Evolutionary conservation across 2,888 invertebrate genomes (phyloP).

Genomic region (Plagodis pulveraria): DNA sequence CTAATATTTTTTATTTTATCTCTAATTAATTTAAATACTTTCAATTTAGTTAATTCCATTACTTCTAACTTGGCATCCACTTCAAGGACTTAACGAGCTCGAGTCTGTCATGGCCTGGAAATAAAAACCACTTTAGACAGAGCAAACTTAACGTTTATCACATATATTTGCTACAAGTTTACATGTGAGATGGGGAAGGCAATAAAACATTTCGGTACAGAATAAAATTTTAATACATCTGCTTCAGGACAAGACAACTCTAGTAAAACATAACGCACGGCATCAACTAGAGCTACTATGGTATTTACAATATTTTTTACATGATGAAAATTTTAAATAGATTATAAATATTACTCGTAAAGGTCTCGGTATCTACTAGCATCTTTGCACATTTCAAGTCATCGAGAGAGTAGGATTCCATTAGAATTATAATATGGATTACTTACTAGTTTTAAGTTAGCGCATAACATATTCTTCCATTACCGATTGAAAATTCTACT

Average conservation of each 20-base stretch:
- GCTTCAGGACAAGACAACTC: slow-evolving; percentile 72
- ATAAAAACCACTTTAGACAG: slow-evolving; percentile 65
- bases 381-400: slow-evolving; percentile 5
- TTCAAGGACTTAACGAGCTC: slow-evolving; percentile 64
- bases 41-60: slow-evolving; percentile 70
- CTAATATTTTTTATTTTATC: slow-evolving; percentile 76
- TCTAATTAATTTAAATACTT: slow-evolving; percentile 82
- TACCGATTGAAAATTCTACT: neutral
- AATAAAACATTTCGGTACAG: slow-evolving; percentile 68
- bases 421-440: no score
- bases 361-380: slow-evolving; percentile 8
- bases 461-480: neutral
- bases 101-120: slow-evolving; percentile 73
- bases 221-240: slow-evolving; percentile 76
- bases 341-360: slow-evolving; percentile 10
- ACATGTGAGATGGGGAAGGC: slow-evolving; percentile 27
- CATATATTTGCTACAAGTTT: slow-evolving; percentile 29
- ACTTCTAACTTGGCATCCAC: slow-evolving; percentile 77
- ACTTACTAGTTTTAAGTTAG: neutral
- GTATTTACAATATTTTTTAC: slow-evolving; percentile 77
- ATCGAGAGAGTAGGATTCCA: neutral
- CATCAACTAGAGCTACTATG: slow-evolving; percentile 67
- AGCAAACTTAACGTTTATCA: slow-evolving; percentile 30
- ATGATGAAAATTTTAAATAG: slow-evolving; percentile 39
- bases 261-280: slow-evolving; percentile 70